phyloP scores from a whole-genome alignment of 1,140 invertebrate species.

The Heliconius nattereri region DNA sequence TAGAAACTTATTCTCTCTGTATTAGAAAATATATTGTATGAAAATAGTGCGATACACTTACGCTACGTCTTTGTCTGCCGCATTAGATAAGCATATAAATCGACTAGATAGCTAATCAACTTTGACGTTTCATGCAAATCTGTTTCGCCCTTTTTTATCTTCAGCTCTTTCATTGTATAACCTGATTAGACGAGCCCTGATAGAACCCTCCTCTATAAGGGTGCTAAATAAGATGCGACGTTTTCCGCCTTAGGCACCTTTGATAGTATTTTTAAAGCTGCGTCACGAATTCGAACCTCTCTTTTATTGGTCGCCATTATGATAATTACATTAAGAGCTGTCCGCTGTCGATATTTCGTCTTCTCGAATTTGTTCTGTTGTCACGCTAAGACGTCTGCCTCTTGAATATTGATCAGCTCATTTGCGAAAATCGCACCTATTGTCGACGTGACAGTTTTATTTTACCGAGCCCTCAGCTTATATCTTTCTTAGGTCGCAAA shows the following conservation, averaged over 20 bases:
- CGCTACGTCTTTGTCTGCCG: neutral
- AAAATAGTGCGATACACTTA: neutral
- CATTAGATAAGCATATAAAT: constrained; percentile 18
- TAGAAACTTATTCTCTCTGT: neutral
- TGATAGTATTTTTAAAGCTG: constrained; percentile 78
- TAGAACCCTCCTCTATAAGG: constrained; percentile 59
- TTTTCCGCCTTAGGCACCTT: constrained; percentile 78
- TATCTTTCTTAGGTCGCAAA: constrained; percentile 50
- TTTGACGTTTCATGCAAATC: constrained; percentile 77
- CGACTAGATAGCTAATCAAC: constrained; percentile 57
- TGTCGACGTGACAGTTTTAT: constrained; percentile 74
- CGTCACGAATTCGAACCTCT: constrained; percentile 74
- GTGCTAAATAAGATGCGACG: constrained; percentile 78
- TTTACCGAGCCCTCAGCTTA: constrained; percentile 46
- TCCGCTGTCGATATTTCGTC: constrained; percentile 75
- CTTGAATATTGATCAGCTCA: constrained; percentile 78
- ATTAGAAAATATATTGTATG: neutral
- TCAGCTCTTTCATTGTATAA: constrained; percentile 72
- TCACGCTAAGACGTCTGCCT: constrained; percentile 70
- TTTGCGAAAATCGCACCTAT: constrained; percentile 77
- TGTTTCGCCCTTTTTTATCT: constrained; percentile 73
- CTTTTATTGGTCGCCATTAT: constrained; percentile 80
- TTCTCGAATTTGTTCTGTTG: constrained; percentile 77
- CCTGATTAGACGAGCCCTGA: constrained; percentile 70
- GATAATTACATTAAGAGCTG: constrained; percentile 78